phyloP scores from a whole-genome alignment of 2,797 vertebrate genomes.

The Danio kyathit region DNA sequence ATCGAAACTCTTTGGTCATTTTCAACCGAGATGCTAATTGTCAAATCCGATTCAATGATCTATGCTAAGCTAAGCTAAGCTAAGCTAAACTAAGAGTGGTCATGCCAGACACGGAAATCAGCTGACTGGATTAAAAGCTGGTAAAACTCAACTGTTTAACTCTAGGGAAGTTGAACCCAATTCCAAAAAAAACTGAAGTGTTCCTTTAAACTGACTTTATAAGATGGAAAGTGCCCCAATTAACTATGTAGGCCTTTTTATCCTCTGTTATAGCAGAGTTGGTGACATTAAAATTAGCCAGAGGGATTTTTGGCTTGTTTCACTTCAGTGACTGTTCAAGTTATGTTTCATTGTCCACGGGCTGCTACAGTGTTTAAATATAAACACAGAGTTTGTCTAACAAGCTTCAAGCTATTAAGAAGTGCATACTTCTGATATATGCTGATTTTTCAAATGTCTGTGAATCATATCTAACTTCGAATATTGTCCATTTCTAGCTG shows the following conservation, averaged over 20 bases:
- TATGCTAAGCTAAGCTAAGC: too few species aligned
- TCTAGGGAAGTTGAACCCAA: too few species aligned
- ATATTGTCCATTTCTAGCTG: constrained; percentile 80
- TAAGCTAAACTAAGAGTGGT: too few species aligned
- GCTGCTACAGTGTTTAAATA: constrained; percentile 18
- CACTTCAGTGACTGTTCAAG: constrained; percentile 22
- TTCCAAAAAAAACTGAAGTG: too few species aligned
- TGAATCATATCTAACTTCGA: constrained; percentile 11
- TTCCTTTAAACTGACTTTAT: background rate
- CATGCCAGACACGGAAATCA: too few species aligned
- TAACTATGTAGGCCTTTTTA: constrained; percentile 2
- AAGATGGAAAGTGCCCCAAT: background rate
- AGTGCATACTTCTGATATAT: background rate
- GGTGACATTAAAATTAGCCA: constrained; percentile 15
- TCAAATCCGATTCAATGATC: too few species aligned
- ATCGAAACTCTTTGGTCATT: too few species aligned
- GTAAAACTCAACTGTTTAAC: too few species aligned
- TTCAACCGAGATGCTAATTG: too few species aligned
- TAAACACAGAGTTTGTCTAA: background rate
- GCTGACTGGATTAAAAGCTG: too few species aligned
- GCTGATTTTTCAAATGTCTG: background rate
- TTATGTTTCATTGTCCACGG: constrained; percentile 10
- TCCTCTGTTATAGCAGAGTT: background rate
- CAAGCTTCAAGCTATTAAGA: constrained; percentile 13
- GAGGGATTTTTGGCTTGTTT: constrained; percentile 18